phyloP scores from a whole-genome alignment of 2,888 invertebrate genomes.

The Carterocephalus palaemon region DNA sequence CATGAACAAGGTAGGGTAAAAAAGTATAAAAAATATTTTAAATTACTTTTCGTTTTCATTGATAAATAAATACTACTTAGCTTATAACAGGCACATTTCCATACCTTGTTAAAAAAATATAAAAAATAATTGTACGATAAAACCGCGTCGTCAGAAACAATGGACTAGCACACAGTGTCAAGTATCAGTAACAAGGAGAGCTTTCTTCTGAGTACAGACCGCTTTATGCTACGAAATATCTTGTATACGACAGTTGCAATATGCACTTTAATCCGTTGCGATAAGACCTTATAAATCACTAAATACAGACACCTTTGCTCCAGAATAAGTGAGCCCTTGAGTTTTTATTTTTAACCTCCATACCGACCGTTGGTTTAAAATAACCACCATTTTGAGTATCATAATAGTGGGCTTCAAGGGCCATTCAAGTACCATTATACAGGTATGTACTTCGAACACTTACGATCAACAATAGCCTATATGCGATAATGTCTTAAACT shows the following conservation, averaged over 20 bases:
- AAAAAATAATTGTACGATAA: too few relatives aligned
- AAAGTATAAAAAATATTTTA: too few relatives aligned
- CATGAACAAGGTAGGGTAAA: too few relatives aligned
- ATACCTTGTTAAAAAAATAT: too few relatives aligned
- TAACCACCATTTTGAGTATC: slow-evolving; percentile 8
- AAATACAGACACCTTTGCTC: slow-evolving; percentile 10
- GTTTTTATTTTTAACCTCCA: slow-evolving; percentile 24
- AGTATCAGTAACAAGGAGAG: slow-evolving; percentile 69
- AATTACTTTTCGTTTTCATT: too few relatives aligned
- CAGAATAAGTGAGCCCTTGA: background rate
- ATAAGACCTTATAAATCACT: slow-evolving; percentile 20
- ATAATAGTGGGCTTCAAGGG: slow-evolving; percentile 9
- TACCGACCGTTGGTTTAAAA: slow-evolving; percentile 10
- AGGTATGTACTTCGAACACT: background rate
- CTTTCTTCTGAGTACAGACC: slow-evolving; percentile 62
- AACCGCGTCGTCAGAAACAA: slow-evolving; percentile 35
- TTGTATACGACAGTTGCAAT: background rate
- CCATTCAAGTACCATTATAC: too few relatives aligned
- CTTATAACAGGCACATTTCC: too few relatives aligned
- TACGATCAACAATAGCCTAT: background rate
- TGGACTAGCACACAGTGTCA: slow-evolving; percentile 56
- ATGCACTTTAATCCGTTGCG: slow-evolving; percentile 25
- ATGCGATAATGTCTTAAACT: slow-evolving; percentile 2
- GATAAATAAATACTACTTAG: too few relatives aligned
- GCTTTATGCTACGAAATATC: slow-evolving; percentile 40